These are phyloP conservation scores for Climacteris rufus DNA, from an alignment of 2,113 vertebrate species.

Conservation along the genomic window DNA sequence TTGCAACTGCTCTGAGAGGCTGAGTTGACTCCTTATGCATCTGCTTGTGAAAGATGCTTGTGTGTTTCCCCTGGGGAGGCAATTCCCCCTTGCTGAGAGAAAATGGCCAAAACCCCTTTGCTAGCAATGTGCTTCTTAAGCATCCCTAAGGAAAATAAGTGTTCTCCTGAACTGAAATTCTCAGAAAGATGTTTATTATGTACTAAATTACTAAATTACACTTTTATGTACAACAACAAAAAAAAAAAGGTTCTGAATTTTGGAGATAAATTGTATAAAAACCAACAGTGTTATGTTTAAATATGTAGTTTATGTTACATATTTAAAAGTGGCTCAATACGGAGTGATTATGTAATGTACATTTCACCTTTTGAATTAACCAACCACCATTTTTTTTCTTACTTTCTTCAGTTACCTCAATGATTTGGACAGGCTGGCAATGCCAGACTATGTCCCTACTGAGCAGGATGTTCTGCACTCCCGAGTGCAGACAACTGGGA, in stretches of 20 bases:
- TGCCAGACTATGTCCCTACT: slow-evolving; percentile 77
- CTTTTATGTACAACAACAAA: neutral
- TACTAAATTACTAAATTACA: neutral
- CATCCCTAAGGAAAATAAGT: neutral
- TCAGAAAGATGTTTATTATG: neutral
- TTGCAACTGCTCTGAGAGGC: neutral
- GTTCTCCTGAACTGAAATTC: neutral
- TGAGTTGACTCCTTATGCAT: neutral
- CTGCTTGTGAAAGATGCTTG: neutral
- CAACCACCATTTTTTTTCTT: neutral
- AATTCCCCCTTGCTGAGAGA: neutral
- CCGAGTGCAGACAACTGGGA: slow-evolving; percentile 93
- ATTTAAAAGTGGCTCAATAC: neutral
- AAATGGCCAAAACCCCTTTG: neutral
- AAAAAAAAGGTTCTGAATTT: neutral
- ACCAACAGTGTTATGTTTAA: neutral
- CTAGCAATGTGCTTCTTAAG: neutral
- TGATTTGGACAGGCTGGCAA: slow-evolving; percentile 69
- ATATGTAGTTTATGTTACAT: neutral
- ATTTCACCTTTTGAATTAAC: neutral
- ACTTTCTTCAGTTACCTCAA: slow-evolving; percentile 70
- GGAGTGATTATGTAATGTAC: neutral
- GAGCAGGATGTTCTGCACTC: slow-evolving; percentile 93
- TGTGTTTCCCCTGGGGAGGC: neutral
- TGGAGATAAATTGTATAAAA: neutral